Conservation (phyloP, 2,113 vertebrate genomes). For the Microtus pennsylvanicus region DNA sequence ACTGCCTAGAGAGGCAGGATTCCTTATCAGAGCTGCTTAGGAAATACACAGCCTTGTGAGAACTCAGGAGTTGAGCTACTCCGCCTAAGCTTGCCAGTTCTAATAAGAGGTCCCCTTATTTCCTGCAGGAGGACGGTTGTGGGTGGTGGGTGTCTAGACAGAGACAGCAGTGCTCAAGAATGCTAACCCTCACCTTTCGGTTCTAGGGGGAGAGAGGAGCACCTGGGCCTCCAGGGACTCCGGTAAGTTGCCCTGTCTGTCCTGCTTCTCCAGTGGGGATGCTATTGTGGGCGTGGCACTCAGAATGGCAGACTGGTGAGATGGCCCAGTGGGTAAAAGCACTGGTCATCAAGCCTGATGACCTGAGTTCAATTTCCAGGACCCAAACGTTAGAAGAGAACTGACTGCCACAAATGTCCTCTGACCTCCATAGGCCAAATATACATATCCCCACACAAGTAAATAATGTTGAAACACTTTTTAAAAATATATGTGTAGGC, state of each 20-base stretch:
- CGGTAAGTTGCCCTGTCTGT: slow-evolving; percentile 90
- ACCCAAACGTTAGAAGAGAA: not conserved
- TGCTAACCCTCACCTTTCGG: slow-evolving; percentile 71
- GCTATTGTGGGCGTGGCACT: not conserved
- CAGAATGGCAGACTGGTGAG: not conserved
- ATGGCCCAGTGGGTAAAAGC: not conserved
- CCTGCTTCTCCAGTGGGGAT: not conserved
- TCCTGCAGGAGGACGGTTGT: not conserved
- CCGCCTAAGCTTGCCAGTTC: not conserved
- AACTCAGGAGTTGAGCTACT: not conserved
- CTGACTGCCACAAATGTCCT: not conserved
- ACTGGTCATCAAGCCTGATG: not conserved
- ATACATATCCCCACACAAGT: not conserved
- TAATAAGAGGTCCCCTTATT: not conserved
- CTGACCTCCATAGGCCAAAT: too few species aligned
- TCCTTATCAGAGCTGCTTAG: slow-evolving; percentile 23
- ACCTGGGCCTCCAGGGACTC: slow-evolving; percentile 94
- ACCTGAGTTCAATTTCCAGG: not conserved
- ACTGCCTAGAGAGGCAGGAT: not conserved
- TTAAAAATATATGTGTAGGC: not conserved
- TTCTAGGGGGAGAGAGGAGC: slow-evolving; percentile 96
- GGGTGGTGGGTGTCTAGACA: not conserved
- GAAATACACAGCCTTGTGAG: not conserved
- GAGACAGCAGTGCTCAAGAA: not conserved
- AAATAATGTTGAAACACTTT: not conserved